Percentiles rank a stretch among this genome's conserved stretches.
Evolutionary conservation across 1,140 invertebrate species (phyloP).

Genomic region (Trinorchestia longiramus): DNA sequence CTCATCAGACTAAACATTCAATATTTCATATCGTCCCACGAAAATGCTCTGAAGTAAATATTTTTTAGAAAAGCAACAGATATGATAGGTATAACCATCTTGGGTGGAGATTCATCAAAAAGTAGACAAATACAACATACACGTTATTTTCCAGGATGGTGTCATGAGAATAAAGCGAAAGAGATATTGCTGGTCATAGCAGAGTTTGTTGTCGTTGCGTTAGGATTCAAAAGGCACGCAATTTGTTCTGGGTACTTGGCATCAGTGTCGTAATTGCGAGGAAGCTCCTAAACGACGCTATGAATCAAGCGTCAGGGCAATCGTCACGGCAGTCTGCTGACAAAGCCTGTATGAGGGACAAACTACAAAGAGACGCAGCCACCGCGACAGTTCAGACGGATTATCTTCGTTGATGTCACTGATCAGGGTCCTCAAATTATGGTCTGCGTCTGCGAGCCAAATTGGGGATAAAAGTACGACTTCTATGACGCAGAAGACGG

Average conservation of each 20-base stretch:
- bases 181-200: constrained; percentile 6
- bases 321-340: not conserved
- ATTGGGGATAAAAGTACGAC: constrained; percentile 9
- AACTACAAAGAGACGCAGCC: not conserved
- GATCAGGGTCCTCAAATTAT: not conserved
- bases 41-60: not conserved
- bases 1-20: not conserved
- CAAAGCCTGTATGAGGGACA: not conserved
- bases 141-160: not conserved
- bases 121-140: not conserved
- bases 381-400: constrained; percentile 18
- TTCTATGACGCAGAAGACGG: not conserved
- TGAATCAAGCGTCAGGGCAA: constrained; percentile 24
- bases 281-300: constrained; percentile 20
- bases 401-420: constrained; percentile 31
- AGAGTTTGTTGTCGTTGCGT: not conserved
- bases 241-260: constrained; percentile 14
- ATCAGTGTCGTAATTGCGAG: constrained; percentile 32
- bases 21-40: not conserved
- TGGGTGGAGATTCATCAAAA: not conserved
- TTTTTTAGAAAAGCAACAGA: not conserved
- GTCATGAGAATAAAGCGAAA: not conserved
- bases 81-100: not conserved
- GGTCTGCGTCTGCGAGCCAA: not conserved
- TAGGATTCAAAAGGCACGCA: constrained; percentile 20